These are phyloP conservation scores for Asbolus verrucosus DNA, from an alignment of 1,140 invertebrate species.

Conservation along the genomic window DNA sequence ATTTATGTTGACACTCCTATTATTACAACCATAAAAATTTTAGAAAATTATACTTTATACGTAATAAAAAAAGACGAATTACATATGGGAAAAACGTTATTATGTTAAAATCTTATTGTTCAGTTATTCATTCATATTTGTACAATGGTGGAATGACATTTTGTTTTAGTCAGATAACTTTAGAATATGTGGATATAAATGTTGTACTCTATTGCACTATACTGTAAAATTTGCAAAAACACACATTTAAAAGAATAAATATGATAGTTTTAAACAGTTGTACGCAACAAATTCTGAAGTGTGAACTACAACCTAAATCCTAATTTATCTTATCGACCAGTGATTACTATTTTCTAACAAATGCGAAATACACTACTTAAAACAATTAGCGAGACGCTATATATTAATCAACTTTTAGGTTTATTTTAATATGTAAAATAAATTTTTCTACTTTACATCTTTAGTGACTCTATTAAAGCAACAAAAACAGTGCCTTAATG, in stretches of 20 bases:
- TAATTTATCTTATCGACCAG: no score
- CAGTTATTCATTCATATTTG: constrained; percentile 10
- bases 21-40: constrained; percentile 23
- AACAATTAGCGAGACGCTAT: no score
- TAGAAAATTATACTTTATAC: background rate
- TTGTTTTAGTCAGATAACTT: constrained; percentile 15
- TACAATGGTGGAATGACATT: background rate
- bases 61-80: constrained; percentile 5
- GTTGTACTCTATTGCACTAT: background rate
- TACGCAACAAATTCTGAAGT: background rate
- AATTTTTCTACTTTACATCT: no score
- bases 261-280: background rate
- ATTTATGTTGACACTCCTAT: constrained; percentile 10
- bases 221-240: constrained; percentile 18
- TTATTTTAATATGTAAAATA: no score
- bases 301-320: no score
- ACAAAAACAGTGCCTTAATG: no score
- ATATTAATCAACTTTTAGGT: no score
- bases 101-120: constrained; percentile 5
- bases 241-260: constrained; percentile 6
- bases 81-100: constrained; percentile 8
- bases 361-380: no score
- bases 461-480: no score
- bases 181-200: constrained; percentile 23
- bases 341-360: no score